Evolutionary conservation across 2,113 vertebrate species (phyloP), one percentile per base, ranked within the genome.

Genomic region (Phaetusa simplex): DNA sequence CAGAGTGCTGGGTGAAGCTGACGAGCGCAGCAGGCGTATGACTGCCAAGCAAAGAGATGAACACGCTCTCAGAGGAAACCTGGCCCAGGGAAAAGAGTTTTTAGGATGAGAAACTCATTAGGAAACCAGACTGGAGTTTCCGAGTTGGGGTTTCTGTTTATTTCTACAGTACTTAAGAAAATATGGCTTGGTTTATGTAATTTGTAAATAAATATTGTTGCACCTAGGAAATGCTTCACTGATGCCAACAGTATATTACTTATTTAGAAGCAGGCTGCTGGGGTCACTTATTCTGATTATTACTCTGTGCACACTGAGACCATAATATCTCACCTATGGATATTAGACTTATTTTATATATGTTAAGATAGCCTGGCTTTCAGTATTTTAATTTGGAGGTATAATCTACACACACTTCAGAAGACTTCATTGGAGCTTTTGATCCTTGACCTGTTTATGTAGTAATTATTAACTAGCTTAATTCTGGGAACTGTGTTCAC

Each of bases 391-490:
- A 72, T 38, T 62, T 85, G 53, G 70, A 74, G 85, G 43, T 19
- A 45, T 3, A 73, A 79, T 34, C 58, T 92, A 49, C 34, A 30
- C 6, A 12, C 12, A 19, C 38, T 74, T 71, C 20, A 74, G 23
- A 40, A 78, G 83, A 67, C 43, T 91, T 91, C 49, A n/a, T n/a
- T 72, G 56, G 59, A 42, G 83, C 55, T 86, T 77, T 83, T 93
- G 83, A 95, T 79, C 94, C 73, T 93, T 96, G 95, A 67, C 55
- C 88, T 81, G 34, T 71, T 88, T 74, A 16, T 92, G 6, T 34
- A 49, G 69, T 88, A 96, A 95, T 95, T 86, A 92, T 97, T 95
- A 94, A 96, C 86, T 42, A 91, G 50, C 49, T 73, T 78, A 50
- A 82, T 93, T 93, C 92, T 72, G 56, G 61, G 82, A 88, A 93